phyloP scores from a whole-genome alignment of 2,888 invertebrate species.

The Ormyrus nitidulus region DNA sequence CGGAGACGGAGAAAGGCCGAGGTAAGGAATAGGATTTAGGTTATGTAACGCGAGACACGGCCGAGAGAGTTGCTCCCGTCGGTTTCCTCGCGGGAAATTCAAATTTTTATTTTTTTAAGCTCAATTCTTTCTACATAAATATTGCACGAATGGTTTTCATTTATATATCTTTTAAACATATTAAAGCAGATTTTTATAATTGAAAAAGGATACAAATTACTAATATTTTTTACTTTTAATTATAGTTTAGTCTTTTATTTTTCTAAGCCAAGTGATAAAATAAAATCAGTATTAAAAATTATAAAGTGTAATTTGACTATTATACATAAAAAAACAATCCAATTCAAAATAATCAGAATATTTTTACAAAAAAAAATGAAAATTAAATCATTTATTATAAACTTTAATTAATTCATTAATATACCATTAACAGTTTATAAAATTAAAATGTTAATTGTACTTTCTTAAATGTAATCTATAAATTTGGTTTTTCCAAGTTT shows the following conservation, averaged over 20 bases:
- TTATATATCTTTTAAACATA: too few species aligned
- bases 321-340: constrained; percentile 59
- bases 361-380: not conserved
- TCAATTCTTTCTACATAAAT: not conserved
- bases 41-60: constrained; percentile 68
- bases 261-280: too few species aligned
- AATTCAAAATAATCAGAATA: not conserved
- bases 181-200: too few species aligned
- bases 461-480: not conserved
- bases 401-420: too few species aligned
- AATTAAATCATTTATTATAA: not conserved
- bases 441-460: not conserved
- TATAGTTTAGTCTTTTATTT: too few species aligned
- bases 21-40: constrained; percentile 67
- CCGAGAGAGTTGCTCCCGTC: not conserved
- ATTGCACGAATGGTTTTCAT: too few species aligned
- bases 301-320: not conserved
- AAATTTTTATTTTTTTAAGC: constrained; percentile 14
- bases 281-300: not conserved
- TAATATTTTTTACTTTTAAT: too few species aligned
- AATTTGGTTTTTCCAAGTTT: not conserved
- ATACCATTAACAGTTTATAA: not conserved
- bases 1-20: constrained; percentile 57
- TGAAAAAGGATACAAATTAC: too few species aligned
- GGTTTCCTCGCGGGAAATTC: constrained; percentile 36